Evolutionary conservation across 2,113 vertebrate species (phyloP), one percentile per base, ranked within the genome.

Genomic region (Percopsis transmontana): DNA sequence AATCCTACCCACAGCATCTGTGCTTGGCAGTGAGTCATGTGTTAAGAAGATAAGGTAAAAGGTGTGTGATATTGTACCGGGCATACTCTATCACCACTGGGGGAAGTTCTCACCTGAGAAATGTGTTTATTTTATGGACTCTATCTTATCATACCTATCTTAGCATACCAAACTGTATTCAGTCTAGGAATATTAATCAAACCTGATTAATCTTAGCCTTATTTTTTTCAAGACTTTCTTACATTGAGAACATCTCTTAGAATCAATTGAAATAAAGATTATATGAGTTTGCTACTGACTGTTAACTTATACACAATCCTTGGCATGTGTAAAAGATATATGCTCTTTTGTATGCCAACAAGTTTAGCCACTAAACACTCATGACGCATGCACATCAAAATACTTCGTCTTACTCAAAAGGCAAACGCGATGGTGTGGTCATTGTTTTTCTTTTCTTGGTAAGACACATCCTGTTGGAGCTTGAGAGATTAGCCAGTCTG

Each of bases 1-100:
- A n/a, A n/a, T n/a, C n/a, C n/a, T n/a, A n/a, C n/a, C n/a, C n/a
- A n/a, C n/a, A n/a, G n/a, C n/a, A n/a, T n/a, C n/a, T n/a, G n/a
- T 77, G 55, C 58, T 41, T 51, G n/a, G 45, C 62, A 62, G 65
- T 76, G 56, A 71, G 40, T 79, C 58, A 12, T 38, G 27, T 4
- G 66, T 33, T 40, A 18, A 53, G 18, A 19, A n/a, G 48, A 23
- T 10, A 53, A 53, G 48, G n/a, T n/a, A 19, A 23, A 61, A 24
- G n/a, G 42, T 39, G n/a, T 54, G 55, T 59, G 7, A 52, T 68
- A 18, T 0, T 16, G 44, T 57, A 74, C 45, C 68, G 41, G 27
- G 15, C 21, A 38, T 18, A 23, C 8, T 56, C 38, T 18, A 14
- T 62, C 21, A 51, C 19, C 19, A 24, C 59, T 21, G 16, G 15